Evolutionary conservation across 2,888 invertebrate genomes (phyloP), one percentile per base, ranked within the genome.

Genomic region (Yponomeuta plumbellus): DNA sequence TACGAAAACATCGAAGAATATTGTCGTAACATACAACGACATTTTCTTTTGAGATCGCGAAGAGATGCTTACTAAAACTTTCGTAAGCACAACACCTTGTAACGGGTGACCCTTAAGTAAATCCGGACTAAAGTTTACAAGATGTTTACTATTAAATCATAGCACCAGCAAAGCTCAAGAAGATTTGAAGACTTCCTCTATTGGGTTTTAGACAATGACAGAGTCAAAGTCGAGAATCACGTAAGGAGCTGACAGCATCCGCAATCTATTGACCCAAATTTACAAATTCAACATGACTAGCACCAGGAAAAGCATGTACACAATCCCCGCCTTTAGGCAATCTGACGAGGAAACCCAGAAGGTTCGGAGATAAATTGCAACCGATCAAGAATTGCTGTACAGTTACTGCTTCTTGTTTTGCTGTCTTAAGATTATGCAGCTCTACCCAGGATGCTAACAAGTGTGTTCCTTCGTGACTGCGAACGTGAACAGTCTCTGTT

Each of bases 221-320:
- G 11, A 1, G 21, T 20, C 1, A 22, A 22, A 4, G 56, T 23
- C 11, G 13, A 52, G n/a, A 13, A 56, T 2, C 57, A 56, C 56
- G 23, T 64, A 4, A 52, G 26, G 8, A 57, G 13, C 1, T 17
- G 11, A 11, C 22, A 52, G n/a, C 56, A 20, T 11, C 64, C 64
- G 1, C 20, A 56, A 52, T 17, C 39, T 34, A 4, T 21, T 64
- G 64, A 23, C 26, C 13, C 22, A 52, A 23, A 64, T 64, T 11
- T 64, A 23, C 17, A 64, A 56, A 21, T 23, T 56, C 26, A 57
- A 64, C n/a, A 17, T 64, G 20, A 23, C 52, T 3, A 21, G 64
- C 10, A 64, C 64, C n/a, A 17, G 56, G 23, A 2, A n/a, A 17
- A 56, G 56, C 20, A 22, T 64, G n/a, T 64, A 64, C 34, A 56